Evolutionary conservation across 1,140 invertebrate genomes (phyloP), one percentile per base, ranked within the genome.

Genomic region (Condylostylus longicornis): DNA sequence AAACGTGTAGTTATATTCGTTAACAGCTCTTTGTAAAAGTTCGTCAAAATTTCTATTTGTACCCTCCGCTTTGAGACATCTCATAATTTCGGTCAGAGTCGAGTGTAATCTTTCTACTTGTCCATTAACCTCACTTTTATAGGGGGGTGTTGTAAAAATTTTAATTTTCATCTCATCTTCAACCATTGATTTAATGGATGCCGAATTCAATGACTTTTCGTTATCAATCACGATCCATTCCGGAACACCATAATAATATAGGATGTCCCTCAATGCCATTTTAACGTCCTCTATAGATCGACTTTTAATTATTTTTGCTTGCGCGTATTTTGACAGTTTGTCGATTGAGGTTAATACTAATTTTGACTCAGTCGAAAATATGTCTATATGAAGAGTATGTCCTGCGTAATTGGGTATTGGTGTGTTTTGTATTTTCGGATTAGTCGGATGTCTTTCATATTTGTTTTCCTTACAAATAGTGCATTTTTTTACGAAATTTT

Each of bases 91-190:
- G 2, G 37, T 35, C 7, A 42, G n/a, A 20, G 41, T 42, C 12
- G 41, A 42, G 33, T 42, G 41, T 29, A 42, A 42, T 42, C 41
- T 13, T 36, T 40, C 42, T 2, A 40, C 22, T 27, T 43, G 42
- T 8, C 32, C 32, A 33, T 33, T 33, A 7, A 33, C 32, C 6
- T 8, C 15, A 27, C 34, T 36, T 12, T 19, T 13, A 21, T 44
- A 44, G 3, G 42, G 36, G 6, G 43, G 40, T 25, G 40, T 42
- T 33, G 31, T 41, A 14, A 29, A 41, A 12, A 44, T 28, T 14
- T 31, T n/a, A 28, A 31, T 35, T 5, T 35, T 35, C 3, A 42
- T 36, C 19, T 45, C 37, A 5, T 45, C 37, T 28, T 42, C 5
- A 10, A 45, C 17, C 18, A 45, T 27, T 19, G 39, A 42, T 29